Base-by-base conservation (phyloP, 2,888 invertebrate species). In the Netelia melanura region DNA sequence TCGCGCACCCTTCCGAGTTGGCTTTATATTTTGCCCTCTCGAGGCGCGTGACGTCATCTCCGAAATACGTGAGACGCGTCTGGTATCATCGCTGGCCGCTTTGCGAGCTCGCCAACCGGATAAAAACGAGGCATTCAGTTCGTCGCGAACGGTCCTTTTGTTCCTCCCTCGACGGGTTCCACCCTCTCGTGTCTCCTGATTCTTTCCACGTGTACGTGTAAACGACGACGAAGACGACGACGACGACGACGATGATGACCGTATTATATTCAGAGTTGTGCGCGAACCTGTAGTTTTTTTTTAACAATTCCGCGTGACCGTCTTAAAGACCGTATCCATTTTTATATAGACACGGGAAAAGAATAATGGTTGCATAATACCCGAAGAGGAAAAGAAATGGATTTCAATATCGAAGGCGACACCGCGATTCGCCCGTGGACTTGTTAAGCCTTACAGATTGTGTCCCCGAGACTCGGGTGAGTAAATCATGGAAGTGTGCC, bases 11-110 rank as follows among this genome's bases (percentile, higher is more conserved):
- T 81, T 78, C 86, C 56, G 86, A 72, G 80, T 86, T 83, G 86
- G 91, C 91, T 93, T 93, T 92, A 93, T 93, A 93, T 93, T 92
- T 92, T 88, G 90, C 89, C 90, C 90, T 91, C 89, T 91, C 92
- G 91, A 93, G 90, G 93, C 93, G 93, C 93, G 93, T 93, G 93
- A 93, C 92, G 92, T 93, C 93, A 92, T 93, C 93, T 92, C 91
- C 86, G 91, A 88, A 92, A 92, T 93, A 93, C 93, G 93, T 93
- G 93, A 92, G 91, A 80, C 83, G 93, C 84, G 87, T 93, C 71
- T 76, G 68, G 38, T 70, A 85, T 85, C 74, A 23, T 54, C 56
- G 56, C 48, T 6, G 54, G 25, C 84, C 70, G 70, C 58, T 74
- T 78, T 68, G 83, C 78, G 54, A 75, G 44, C 78, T 78, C 78